Evolutionary conservation across 2,797 vertebrate species (phyloP), one percentile per base, ranked within the genome.

Genomic region (Phataginus tricuspis): DNA sequence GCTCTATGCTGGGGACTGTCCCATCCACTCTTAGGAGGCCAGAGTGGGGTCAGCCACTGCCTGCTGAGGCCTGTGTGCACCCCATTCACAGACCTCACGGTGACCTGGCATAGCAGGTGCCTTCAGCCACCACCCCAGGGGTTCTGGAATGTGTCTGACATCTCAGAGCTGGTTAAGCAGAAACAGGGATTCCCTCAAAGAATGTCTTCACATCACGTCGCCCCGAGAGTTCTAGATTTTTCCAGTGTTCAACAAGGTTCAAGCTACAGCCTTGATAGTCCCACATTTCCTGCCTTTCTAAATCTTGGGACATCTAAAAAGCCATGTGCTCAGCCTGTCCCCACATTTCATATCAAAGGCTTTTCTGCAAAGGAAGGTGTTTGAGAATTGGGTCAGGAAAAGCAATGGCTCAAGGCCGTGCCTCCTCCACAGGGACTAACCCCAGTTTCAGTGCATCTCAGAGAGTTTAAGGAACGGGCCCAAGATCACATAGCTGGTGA

Each of bases 41-140:
- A 14, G 7, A 16, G 78, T 0, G 0, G 1, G 57, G 6, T 10
- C 0, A 25, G 31, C 16, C 21, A 0, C 14, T 0, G 0, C 29
- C n/a, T 68, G 34, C 31, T 0, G 29, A 13, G 29, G 9, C 66
- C 18, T 11, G 4, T 0, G 13, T 9, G 23, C 4, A 3, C 53
- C 27, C 23, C 25, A 2, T 23, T 16, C 25, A 51, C 7, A 10
- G 5, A 2, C 13, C 49, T 78, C 68, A n/a, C 0, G 1, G 29
- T 29, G 27, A 34, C 61, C 31, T 11, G 27, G 72, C 53, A 3
- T 8, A 1, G 53, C 10, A 31, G 25, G 61, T 4, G 3, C 15
- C 2, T 0, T 53, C 29, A 37, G 84, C 68, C 7, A 16, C 29
- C 25, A 37, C 42, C 27, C 2, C 15, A 2, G 37, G 21, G 39